phyloP scores from a whole-genome alignment of 1,140 invertebrate genomes.

The Lepeophtheirus salmonis region DNA sequence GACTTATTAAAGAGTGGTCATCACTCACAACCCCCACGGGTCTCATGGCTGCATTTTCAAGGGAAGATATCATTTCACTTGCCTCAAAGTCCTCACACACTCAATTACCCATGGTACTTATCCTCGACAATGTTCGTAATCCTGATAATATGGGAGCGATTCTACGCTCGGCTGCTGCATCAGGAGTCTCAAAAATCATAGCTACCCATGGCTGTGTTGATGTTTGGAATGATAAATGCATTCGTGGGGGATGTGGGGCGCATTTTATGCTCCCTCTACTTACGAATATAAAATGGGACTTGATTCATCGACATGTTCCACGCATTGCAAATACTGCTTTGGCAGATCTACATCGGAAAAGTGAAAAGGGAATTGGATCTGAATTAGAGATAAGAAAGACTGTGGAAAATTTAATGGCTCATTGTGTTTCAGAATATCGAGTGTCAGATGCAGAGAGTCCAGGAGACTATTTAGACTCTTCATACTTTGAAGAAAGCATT shows the following conservation, averaged over 20 bases:
- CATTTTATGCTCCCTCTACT: constrained; percentile 2
- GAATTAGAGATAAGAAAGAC: background rate
- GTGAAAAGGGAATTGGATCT: background rate
- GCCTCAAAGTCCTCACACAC: background rate
- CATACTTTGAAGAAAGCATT: constrained; percentile 1
- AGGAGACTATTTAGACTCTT: background rate
- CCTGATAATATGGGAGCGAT: constrained; percentile 12
- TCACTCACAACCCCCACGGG: background rate
- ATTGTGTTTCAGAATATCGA: background rate
- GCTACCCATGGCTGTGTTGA: constrained; percentile 2
- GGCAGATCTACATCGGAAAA: background rate
- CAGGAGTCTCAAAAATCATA: background rate
- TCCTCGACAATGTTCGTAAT: constrained; percentile 8
- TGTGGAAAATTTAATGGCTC: background rate
- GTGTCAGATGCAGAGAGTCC: background rate
- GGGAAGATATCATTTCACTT: background rate
- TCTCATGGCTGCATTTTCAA: background rate
- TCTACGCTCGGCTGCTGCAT: background rate
- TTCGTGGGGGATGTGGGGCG: background rate
- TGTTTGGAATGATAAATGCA: constrained; percentile 2
- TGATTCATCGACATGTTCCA: background rate
- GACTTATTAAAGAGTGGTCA: background rate
- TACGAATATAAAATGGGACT: background rate
- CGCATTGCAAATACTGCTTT: background rate
- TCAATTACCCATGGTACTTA: constrained; percentile 1